A percentile compares a stretch with the other conserved stretches of the same genome.
phyloP scores from a whole-genome alignment of 1,140 invertebrate species.

The Ceratosolen fusciceps region DNA sequence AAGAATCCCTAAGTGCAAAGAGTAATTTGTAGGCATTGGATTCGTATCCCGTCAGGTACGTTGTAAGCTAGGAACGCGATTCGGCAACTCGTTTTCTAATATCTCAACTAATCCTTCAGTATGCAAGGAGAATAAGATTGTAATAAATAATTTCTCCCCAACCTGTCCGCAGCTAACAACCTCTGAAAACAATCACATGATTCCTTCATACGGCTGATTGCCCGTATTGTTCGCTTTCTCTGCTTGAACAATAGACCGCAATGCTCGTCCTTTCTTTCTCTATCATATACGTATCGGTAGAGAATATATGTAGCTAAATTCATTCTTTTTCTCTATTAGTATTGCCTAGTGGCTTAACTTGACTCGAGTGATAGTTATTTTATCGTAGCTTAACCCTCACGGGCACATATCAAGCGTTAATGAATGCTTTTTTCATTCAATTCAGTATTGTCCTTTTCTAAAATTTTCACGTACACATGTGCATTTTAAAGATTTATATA shows the following conservation, averaged over 20 bases:
- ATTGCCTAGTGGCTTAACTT: constrained; percentile 6
- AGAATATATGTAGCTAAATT: background rate
- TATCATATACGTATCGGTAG: background rate
- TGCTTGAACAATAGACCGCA: constrained; percentile 52
- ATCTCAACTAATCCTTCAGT: background rate
- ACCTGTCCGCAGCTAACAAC: constrained; percentile 46
- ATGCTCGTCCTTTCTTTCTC: constrained; percentile 6
- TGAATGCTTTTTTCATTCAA: background rate
- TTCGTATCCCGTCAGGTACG: background rate
- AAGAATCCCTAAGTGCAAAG: background rate
- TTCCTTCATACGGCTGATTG: constrained; percentile 68
- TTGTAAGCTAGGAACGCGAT: background rate
- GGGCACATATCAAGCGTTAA: background rate
- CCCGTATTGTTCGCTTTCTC: constrained; percentile 61
- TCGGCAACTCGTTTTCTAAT: background rate
- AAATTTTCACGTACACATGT: background rate
- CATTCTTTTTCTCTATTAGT: background rate
- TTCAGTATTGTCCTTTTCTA: background rate
- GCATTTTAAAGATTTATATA: background rate
- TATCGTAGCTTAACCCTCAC: background rate
- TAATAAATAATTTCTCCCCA: constrained; percentile 14
- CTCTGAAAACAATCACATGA: constrained; percentile 64
- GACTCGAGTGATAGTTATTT: constrained; percentile 40
- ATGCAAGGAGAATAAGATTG: constrained; percentile 3
- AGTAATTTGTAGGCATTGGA: background rate